Base-by-base conservation (phyloP, 2,113 vertebrate genomes). In the Pterophyllum scalare region DNA sequence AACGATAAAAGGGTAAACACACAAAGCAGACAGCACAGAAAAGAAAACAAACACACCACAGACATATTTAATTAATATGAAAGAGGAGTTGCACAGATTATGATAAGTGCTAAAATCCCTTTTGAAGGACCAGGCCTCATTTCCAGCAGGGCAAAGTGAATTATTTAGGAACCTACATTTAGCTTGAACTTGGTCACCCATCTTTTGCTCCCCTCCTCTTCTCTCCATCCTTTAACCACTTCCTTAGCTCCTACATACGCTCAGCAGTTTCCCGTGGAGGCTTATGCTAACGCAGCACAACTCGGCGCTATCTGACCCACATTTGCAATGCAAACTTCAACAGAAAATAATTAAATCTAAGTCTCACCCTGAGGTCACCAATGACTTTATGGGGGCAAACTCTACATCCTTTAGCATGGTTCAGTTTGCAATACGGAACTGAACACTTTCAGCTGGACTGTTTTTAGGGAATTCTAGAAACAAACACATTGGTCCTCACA, bases 81-180 rank as follows among this genome's bases (percentile, higher is more conserved):
- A 52, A 17, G 38, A 78, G n/a, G 11, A 57, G 67, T 79, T 35
- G 26, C 19, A 43, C 43, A 28, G 46, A 79, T 82, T 82, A 59
- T 80, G 38, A 38, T 77, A 87, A 64, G 22, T 59, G 72, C 86
- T 90, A 79, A 81, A 86, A 84, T 80, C 75, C 54, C 77, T 84
- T 76, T 62, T 80, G 54, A 87, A 86, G 65, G 76, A 87, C n/a
- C 65, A 57, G 52, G 67, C 72, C 59, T 76, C 81, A 84, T 83
- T 82, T 88, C 89, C 85, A 88, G 90, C 70, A 64, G 75, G 77
- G 43, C 58, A 67, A 80, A 81, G 67, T 93, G 54, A 91, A 94
- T 94, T 87, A 94, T 93, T 94, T 62, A 94, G 28, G 70, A 85
- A 81, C 57, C 86, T 85, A 59, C 79, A 82, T 91, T 91, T 90